Evolutionary conservation across 2,113 vertebrate genomes (phyloP), one percentile per base, ranked within the genome.

Genomic region (Ochotona curzoniae): DNA sequence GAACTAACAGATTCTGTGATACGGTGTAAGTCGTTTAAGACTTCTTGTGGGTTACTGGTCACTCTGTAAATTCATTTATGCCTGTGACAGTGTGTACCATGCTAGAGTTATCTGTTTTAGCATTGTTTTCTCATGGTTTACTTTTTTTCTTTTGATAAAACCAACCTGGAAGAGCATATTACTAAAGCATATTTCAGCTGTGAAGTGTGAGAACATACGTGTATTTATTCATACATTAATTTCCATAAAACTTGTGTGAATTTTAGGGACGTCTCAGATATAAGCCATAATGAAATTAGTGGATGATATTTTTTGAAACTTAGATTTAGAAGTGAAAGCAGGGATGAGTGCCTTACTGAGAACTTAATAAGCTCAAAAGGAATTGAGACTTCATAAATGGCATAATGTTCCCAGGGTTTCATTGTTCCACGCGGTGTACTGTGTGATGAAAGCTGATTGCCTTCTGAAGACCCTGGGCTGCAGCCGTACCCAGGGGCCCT

Each of bases 61-160:
- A n/a, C 83, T 88, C 38, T 81, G 70, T 57, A 44, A 47, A 80
- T 80, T 21, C 76, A 61, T 87, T 70, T 17, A 49, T 44, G 32
- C 13, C 7, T 20, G 32, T 66, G 86, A 60, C 54, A 89, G 64
- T 90, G 79, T 14, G 4, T 21, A 23, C 35, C 26, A 1, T 84
- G 30, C 18, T 8, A 11, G 67, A 90, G 26, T 81, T 88, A 87
- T 95, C 57, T 83, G 32, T n/a, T 81, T 89, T 57, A 57, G 67
- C 92, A 96, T 95, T 70, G 92, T 94, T 96, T 96, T 96, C 80
- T 89, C 80, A 73, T 35, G 28, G 57, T 92, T 95, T 90, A 78
- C 87, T 95, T 96, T 82, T 82, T 78, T 84, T 66, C 51, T 93
- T 96, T 96, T 1, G 1, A 87, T 94, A 80, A 97, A 96, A 82